Evolutionary conservation across 1,140 invertebrate genomes (phyloP).

Genomic region (Drosophila aff.): DNA sequence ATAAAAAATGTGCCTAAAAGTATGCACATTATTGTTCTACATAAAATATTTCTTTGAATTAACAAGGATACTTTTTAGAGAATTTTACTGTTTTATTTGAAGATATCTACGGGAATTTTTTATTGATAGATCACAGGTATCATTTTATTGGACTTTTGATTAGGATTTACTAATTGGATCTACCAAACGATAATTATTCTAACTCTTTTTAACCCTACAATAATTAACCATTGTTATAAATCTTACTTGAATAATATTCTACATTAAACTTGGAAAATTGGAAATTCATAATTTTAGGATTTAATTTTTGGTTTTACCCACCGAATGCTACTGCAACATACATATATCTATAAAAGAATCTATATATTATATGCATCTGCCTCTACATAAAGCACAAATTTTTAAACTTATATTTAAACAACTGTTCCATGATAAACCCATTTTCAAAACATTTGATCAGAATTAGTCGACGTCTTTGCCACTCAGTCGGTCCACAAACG

Average conservation of each 20-base stretch:
- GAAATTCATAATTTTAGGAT: too few relatives aligned
- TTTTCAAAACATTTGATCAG: background rate
- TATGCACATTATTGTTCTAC: background rate
- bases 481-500: constrained; percentile 20
- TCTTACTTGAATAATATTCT: background rate
- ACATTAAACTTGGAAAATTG: background rate
- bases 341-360: background rate
- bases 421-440: constrained; percentile 29
- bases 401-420: constrained; percentile 28
- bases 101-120: too few relatives aligned
- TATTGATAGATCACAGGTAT: too few relatives aligned
- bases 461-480: background rate
- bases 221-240: background rate
- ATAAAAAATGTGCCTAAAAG: background rate
- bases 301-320: too few relatives aligned
- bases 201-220: too few relatives aligned
- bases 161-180: too few relatives aligned
- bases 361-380: too few relatives aligned
- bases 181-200: background rate
- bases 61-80: too few relatives aligned
- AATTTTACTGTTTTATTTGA: too few relatives aligned
- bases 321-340: background rate
- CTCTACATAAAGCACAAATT: too few relatives aligned
- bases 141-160: too few relatives aligned
- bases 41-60: background rate